Conservation (phyloP, 2,888 invertebrate species). For the Osmoderma eremita region DNA sequence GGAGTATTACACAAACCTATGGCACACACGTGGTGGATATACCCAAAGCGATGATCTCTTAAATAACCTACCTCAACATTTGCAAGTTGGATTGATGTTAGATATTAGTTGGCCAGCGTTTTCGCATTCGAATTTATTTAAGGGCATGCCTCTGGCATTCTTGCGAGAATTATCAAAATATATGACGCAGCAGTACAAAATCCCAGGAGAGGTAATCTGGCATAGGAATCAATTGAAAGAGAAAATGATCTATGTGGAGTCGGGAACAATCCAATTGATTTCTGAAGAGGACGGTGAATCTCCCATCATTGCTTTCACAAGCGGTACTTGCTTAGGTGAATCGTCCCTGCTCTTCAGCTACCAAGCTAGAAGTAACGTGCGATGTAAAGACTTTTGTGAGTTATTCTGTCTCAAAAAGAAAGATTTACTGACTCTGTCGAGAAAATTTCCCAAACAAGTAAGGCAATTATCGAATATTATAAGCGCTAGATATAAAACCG, state of each 20-base stretch:
- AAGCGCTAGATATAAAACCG: conserved; percentile 13
- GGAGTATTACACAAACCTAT: conserved; percentile 25
- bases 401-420: conserved; percentile 44
- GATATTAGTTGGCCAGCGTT: conserved; percentile 47
- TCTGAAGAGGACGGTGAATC: conserved; percentile 52
- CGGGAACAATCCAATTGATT: conserved; percentile 50
- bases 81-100: conserved; percentile 44
- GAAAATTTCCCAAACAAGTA: conserved; percentile 45
- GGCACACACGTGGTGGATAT: conserved; percentile 37
- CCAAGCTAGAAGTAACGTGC: conserved; percentile 46
- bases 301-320: conserved; percentile 50
- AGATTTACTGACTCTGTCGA: conserved; percentile 39
- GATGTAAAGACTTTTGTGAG: conserved; percentile 49
- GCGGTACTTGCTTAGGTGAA: conserved; percentile 51
- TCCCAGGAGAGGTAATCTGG: conserved; percentile 49
- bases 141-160: conserved; percentile 44
- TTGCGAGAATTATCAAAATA: conserved; percentile 45
- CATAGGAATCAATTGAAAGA: conserved; percentile 44
- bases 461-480: background rate
- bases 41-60: background rate
- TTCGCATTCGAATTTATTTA: conserved; percentile 50
- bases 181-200: conserved; percentile 46
- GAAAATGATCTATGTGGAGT: conserved; percentile 50
- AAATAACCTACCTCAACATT: conserved; percentile 39
- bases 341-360: conserved; percentile 44